Percentiles rank a stretch among this genome's conserved stretches.
Conservation (phyloP, 2,888 invertebrate species). For the Drosophila sordidula region DNA sequence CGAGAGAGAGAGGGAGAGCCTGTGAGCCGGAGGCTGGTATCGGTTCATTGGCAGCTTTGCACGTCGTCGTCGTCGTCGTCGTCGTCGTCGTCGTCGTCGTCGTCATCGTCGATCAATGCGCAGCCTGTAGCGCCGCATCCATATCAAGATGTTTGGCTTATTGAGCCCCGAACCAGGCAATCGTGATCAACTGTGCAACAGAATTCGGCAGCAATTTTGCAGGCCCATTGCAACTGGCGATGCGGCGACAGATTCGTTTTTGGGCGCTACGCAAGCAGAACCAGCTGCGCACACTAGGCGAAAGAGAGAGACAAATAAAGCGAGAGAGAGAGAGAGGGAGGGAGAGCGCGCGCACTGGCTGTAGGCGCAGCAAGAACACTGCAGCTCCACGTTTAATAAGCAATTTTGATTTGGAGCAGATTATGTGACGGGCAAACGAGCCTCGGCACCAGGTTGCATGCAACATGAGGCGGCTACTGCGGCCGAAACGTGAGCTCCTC, state of each 20-base stretch:
- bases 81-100: slow-evolving; percentile 49
- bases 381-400: slow-evolving; percentile 82
- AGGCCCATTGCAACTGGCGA: slow-evolving; percentile 50
- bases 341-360: slow-evolving; percentile 5
- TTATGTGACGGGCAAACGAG: slow-evolving; percentile 76
- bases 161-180: slow-evolving; percentile 54
- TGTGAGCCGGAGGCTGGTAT: slow-evolving; percentile 46
- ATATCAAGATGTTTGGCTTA: slow-evolving; percentile 73
- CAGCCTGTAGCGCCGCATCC: slow-evolving; percentile 74
- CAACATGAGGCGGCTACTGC: slow-evolving; percentile 56
- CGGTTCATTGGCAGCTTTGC: slow-evolving; percentile 81
- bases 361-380: slow-evolving; percentile 18
- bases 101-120: slow-evolving; percentile 64
- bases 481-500: slow-evolving; percentile 53
- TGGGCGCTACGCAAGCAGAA: slow-evolving; percentile 64
- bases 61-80: slow-evolving; percentile 57
- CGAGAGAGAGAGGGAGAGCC: background rate
- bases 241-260: slow-evolving; percentile 81
- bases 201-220: slow-evolving; percentile 64
- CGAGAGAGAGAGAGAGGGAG: slow-evolving; percentile 2
- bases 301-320: slow-evolving; percentile 4
- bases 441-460: slow-evolving; percentile 64
- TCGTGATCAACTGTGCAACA: slow-evolving; percentile 69
- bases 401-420: slow-evolving; percentile 84
- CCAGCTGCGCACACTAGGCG: slow-evolving; percentile 30